Evolutionary conservation across 2,797 vertebrate genomes (phyloP).

Genomic region (Malurus leucopterus): DNA sequence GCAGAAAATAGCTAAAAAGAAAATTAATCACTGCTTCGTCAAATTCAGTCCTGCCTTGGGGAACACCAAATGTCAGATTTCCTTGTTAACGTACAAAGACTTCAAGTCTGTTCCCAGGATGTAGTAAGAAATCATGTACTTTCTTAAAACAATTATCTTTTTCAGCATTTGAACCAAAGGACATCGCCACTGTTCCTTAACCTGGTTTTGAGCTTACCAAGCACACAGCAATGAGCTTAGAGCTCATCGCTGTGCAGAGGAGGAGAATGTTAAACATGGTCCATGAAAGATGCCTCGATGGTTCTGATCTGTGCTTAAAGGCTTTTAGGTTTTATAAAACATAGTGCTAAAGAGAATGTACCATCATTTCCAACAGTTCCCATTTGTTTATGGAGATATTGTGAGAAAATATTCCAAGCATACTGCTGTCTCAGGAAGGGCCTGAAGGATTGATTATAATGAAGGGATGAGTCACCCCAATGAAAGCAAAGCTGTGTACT

Average conservation of each 20-base stretch:
- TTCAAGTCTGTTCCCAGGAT: neutral
- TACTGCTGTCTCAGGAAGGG: neutral
- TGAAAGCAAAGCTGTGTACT: neutral
- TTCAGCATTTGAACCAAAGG: neutral
- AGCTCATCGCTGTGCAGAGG: neutral
- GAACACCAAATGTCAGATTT: neutral
- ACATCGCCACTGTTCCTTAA: neutral
- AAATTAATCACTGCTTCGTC: slow-evolving; percentile 2
- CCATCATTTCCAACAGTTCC: neutral
- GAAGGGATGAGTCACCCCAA: neutral
- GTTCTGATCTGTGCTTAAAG: neutral
- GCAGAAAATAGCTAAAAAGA: slow-evolving; percentile 7
- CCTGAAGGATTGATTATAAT: neutral
- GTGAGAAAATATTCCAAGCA: neutral
- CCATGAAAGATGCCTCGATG: neutral
- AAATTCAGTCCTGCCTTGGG: neutral
- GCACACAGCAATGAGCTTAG: neutral
- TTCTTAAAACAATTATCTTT: neutral
- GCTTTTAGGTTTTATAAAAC: neutral
- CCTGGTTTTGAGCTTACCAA: neutral
- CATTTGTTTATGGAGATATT: neutral
- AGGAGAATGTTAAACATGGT: neutral
- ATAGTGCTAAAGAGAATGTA: neutral
- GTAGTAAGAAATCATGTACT: neutral
- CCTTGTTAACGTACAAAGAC: neutral